Evolutionary conservation across 2,888 invertebrate species (phyloP).

Genomic region (Leptura quadrifasciata): DNA sequence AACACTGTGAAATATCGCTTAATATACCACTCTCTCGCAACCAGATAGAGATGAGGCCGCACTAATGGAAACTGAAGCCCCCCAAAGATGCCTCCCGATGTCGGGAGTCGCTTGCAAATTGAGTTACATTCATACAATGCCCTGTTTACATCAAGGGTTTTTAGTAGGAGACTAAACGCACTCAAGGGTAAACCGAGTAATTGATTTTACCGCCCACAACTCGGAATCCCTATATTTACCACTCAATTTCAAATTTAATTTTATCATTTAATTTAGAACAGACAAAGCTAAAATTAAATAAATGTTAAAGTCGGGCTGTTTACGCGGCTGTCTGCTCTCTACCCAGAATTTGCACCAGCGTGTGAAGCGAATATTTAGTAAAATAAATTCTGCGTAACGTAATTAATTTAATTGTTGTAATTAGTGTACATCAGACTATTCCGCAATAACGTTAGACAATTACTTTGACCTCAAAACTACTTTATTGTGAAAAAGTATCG

Average conservation of each 20-base stretch:
- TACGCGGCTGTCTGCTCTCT: background rate
- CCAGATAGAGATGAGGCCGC: constrained; percentile 56
- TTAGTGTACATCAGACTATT: no score
- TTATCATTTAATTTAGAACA: constrained; percentile 37
- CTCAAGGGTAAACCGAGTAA: constrained; percentile 62
- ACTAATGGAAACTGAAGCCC: constrained; percentile 69
- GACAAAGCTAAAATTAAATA: background rate
- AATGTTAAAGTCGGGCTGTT: background rate
- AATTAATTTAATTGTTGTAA: no score
- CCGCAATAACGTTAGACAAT: no score
- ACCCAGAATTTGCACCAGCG: background rate
- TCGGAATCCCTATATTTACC: constrained; percentile 56
- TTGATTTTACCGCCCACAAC: constrained; percentile 59
- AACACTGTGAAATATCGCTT: constrained; percentile 10
- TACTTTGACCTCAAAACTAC: no score
- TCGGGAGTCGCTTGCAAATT: constrained; percentile 69
- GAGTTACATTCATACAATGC: constrained; percentile 70
- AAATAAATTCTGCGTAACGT: no score
- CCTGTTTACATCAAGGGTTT: constrained; percentile 70
- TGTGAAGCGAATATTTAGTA: no score
- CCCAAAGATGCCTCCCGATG: constrained; percentile 68
- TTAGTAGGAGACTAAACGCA: constrained; percentile 61
- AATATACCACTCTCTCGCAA: constrained; percentile 11
- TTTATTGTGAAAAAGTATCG: no score
- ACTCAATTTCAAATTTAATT: constrained; percentile 53